Percentiles rank a stretch among this genome's conserved stretches.
phyloP scores from a whole-genome alignment of 2,113 vertebrate genomes.

The Gymnocephalus cernua region DNA sequence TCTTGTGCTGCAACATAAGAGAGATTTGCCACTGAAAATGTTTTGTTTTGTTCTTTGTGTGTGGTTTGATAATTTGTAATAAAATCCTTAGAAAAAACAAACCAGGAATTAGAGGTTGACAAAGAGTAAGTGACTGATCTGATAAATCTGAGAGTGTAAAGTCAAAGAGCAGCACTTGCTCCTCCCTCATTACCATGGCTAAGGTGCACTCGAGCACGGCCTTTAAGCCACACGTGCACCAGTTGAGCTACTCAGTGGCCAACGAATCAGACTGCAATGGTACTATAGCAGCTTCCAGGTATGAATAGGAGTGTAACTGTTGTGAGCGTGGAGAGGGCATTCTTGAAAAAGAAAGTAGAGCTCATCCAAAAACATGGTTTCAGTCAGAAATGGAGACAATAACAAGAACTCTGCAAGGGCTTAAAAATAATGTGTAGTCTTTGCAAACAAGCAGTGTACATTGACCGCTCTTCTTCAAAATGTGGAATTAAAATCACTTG shows the following conservation, averaged over 20 bases:
- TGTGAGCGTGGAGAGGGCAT: neutral
- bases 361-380: neutral
- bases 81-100: neutral
- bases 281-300: neutral
- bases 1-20: neutral
- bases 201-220: neutral
- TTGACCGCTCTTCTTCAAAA: neutral
- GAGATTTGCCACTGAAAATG: neutral
- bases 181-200: neutral
- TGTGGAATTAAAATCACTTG: neutral
- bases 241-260: neutral
- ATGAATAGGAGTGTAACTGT: neutral
- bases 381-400: neutral
- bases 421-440: neutral
- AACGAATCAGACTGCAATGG: neutral
- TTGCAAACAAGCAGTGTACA: neutral
- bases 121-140: neutral
- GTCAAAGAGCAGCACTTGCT: constrained; percentile 1
- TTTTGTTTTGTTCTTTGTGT: neutral
- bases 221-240: too few species aligned
- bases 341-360: neutral
- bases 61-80: neutral
- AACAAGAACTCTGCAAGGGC: neutral
- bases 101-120: neutral
- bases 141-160: too few species aligned